Percentiles rank a stretch among this genome's conserved stretches.
Conservation (phyloP, 2,888 invertebrate genomes). For the Scaptomyza parva region DNA sequence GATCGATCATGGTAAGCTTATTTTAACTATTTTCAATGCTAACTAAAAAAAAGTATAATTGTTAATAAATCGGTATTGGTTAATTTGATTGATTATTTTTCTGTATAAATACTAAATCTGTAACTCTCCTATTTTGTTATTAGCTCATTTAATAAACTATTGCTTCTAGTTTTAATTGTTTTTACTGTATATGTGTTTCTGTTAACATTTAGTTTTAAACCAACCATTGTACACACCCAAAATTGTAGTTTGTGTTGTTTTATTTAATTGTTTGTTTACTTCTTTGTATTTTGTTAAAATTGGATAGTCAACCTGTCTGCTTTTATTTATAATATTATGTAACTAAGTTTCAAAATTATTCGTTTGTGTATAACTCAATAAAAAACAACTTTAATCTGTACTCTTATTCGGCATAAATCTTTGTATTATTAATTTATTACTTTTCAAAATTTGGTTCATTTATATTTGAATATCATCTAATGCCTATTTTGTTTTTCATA, state of each 20-base stretch:
- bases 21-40: constrained; percentile 7
- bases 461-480: constrained; percentile 1
- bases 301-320: too few relatives aligned
- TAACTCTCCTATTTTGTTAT: neutral
- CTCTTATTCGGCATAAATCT: constrained; percentile 5
- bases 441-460: constrained; percentile 7
- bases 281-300: neutral
- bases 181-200: neutral
- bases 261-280: neutral
- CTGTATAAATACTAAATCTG: neutral
- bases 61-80: constrained; percentile 8
- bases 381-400: constrained; percentile 2
- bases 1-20: constrained; percentile 79
- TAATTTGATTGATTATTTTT: neutral
- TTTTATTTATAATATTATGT: constrained; percentile 9
- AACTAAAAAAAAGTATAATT: too few relatives aligned
- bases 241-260: neutral
- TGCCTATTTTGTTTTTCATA: constrained; percentile 1
- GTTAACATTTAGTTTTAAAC: neutral
- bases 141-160: neutral
- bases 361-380: neutral
- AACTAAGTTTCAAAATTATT: constrained; percentile 8
- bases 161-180: neutral
- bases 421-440: neutral
- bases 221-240: neutral